Percentiles rank a stretch among this genome's conserved stretches.
Conservation (phyloP, 2,113 vertebrate species). For the Mesitornis unicolor region DNA sequence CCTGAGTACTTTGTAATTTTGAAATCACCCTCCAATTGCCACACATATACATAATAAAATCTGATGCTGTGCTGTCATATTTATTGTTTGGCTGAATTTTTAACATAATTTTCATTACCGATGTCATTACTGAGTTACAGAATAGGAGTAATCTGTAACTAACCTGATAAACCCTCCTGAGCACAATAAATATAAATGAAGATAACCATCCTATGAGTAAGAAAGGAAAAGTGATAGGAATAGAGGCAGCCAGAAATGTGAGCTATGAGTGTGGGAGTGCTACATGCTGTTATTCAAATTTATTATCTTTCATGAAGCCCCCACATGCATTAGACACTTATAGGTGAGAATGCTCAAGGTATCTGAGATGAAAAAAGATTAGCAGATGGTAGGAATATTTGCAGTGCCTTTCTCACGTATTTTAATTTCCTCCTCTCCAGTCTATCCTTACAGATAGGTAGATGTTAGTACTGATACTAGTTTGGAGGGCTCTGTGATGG, state of each 20-base stretch:
- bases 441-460: background rate
- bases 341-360: background rate
- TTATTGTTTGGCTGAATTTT: conserved; percentile 57
- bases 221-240: background rate
- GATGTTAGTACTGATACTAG: background rate
- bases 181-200: conserved; percentile 6
- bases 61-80: conserved; percentile 21
- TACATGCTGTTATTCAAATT: background rate
- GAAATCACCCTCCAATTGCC: conserved; percentile 60
- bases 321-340: background rate
- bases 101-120: conserved; percentile 51
- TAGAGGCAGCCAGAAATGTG: background rate
- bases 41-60: conserved; percentile 66
- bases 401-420: background rate
- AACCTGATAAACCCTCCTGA: background rate
- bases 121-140: conserved; percentile 24
- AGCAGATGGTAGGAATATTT: background rate
- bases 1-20: conserved; percentile 67
- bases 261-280: background rate
- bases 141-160: background rate
- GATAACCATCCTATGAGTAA: background rate
- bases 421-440: conserved; percentile 45
- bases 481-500: conserved; percentile 1
- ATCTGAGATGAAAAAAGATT: conserved; percentile 15
- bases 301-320: background rate